phyloP scores from a whole-genome alignment of 1,140 invertebrate species.

The Caenorhabditis tropicalis region DNA sequence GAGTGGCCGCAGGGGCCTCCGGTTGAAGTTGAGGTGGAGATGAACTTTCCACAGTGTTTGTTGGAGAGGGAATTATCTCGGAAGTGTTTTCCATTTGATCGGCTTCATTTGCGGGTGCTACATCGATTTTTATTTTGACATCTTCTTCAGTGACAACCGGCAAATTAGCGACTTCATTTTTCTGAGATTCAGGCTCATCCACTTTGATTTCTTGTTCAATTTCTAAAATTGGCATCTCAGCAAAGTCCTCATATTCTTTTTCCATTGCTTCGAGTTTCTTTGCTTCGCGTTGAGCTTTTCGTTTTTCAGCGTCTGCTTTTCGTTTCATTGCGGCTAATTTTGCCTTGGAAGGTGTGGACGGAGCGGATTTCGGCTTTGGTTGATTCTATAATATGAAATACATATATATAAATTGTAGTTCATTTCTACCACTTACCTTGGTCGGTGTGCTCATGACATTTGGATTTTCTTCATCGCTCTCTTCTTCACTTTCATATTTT shows the following conservation, averaged over 20 bases:
- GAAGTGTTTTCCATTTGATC: too few relatives aligned
- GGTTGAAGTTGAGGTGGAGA: too few relatives aligned
- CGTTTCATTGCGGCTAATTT: conserved; percentile 16
- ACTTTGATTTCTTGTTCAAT: background rate
- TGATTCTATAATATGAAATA: too few relatives aligned
- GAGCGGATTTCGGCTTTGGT: background rate
- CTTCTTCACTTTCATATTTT: background rate
- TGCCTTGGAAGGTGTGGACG: background rate
- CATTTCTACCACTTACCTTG: background rate
- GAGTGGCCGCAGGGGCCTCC: too few relatives aligned
- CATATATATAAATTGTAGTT: too few relatives aligned
- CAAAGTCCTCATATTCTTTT: background rate
- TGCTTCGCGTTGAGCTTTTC: background rate
- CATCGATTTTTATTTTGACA: too few relatives aligned
- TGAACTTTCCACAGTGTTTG: too few relatives aligned
- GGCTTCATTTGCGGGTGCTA: too few relatives aligned
- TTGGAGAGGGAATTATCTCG: too few relatives aligned
- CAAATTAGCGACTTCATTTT: background rate
- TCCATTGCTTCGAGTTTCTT: conserved; percentile 5
- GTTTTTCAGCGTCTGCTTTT: background rate
- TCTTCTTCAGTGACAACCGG: background rate
- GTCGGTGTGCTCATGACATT: background rate
- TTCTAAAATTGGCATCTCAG: background rate
- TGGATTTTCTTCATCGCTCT: background rate
- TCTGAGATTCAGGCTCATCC: background rate